A percentile compares a stretch with the other conserved stretches of the same genome.
Evolutionary conservation across 2,888 invertebrate species (phyloP).

Genomic region (Elegia similella): DNA sequence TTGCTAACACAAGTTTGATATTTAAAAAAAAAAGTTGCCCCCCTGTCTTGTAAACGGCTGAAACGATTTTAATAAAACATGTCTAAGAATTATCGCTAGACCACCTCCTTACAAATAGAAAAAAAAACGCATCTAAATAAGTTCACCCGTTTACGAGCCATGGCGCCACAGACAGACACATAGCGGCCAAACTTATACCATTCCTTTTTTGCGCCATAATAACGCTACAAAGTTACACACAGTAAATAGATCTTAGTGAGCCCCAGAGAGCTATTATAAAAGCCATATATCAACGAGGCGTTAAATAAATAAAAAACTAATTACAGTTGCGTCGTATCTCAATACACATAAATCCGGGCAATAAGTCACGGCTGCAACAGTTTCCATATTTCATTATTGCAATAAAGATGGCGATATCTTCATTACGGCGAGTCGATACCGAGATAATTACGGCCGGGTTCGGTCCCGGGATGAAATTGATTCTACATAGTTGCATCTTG

Average conservation of each 20-base stretch:
- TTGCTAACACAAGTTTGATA: too few species aligned
- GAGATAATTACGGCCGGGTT: conserved; percentile 56
- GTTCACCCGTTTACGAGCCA: too few species aligned
- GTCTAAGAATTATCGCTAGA: too few species aligned
- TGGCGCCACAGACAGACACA: too few species aligned
- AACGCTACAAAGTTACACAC: not conserved
- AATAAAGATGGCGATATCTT: conserved; percentile 65
- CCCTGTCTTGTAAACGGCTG: too few species aligned
- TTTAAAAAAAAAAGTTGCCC: too few species aligned
- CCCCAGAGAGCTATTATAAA: not conserved
- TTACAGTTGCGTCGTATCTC: conserved; percentile 20
- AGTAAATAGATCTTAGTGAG: not conserved
- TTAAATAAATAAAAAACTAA: conserved; percentile 13
- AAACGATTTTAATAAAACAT: too few species aligned
- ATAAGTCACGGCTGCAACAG: conserved; percentile 34
- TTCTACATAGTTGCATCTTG: conserved; percentile 41
- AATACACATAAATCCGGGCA: conserved; percentile 27
- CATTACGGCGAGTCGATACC: conserved; percentile 63
- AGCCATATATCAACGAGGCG: conserved; percentile 7
- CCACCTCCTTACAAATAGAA: too few species aligned
- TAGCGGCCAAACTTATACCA: too few species aligned
- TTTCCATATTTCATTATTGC: conserved; percentile 56
- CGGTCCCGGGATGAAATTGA: conserved; percentile 55
- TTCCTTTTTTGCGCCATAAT: too few species aligned
- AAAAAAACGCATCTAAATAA: too few species aligned